phyloP scores from a whole-genome alignment of 2,888 invertebrate species.

The Drosophila vallismaia region DNA sequence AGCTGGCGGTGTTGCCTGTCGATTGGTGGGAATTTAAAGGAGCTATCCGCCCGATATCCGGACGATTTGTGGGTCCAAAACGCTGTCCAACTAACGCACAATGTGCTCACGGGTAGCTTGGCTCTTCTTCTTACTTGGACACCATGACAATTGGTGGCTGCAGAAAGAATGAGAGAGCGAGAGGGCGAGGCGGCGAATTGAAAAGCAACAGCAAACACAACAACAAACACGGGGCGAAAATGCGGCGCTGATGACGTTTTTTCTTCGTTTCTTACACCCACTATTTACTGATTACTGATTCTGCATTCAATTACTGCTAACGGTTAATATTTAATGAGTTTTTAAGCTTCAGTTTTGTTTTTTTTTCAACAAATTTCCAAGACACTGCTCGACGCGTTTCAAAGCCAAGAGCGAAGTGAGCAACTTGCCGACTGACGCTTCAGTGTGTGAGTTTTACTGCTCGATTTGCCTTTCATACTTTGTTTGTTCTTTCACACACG shows the following conservation, averaged over 20 bases:
- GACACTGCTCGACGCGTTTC: constrained; percentile 33
- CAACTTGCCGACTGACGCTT: constrained; percentile 44
- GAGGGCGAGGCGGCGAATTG: constrained; percentile 42
- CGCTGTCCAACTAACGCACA: constrained; percentile 57
- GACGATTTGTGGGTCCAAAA: constrained; percentile 41
- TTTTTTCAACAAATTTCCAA: background rate
- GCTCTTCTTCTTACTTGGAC: constrained; percentile 64
- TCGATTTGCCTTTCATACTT: constrained; percentile 70
- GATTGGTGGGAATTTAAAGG: constrained; percentile 45
- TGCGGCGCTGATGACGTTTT: constrained; percentile 59
- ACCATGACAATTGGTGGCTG: constrained; percentile 74
- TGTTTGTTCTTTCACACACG: constrained; percentile 77
- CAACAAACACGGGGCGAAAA: constrained; percentile 48
- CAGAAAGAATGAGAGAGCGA: constrained; percentile 71
- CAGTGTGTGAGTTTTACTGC: constrained; percentile 66
- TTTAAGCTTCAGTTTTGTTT: background rate
- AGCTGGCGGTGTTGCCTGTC: constrained; percentile 57
- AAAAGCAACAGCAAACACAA: constrained; percentile 64
- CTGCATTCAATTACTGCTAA: background rate
- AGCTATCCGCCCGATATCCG: constrained; percentile 35
- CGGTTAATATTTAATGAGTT: background rate
- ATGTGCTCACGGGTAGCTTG: constrained; percentile 64
- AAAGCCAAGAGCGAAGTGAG: constrained; percentile 55
- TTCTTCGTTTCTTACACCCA: constrained; percentile 19
- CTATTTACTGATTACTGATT: background rate